Percentiles rank a stretch among this genome's conserved stretches.
phyloP scores from a whole-genome alignment of 2,797 vertebrate genomes.

The Coranthus polyacanthus region DNA sequence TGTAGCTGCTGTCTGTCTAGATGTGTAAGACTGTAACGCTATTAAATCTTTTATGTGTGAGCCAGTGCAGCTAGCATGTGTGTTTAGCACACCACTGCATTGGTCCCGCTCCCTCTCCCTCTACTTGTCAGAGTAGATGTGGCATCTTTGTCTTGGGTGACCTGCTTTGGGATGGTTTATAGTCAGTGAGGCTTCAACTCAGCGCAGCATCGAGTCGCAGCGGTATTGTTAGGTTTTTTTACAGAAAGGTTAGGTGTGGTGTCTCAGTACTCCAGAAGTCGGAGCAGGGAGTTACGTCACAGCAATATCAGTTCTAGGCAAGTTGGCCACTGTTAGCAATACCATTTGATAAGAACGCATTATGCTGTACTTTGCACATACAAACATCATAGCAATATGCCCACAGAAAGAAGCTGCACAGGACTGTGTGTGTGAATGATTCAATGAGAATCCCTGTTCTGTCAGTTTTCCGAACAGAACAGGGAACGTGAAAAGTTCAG shows the following conservation, averaged over 20 bases:
- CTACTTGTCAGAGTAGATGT: constrained; percentile 25
- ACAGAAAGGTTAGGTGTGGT: constrained; percentile 23
- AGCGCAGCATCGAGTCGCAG: constrained; percentile 2
- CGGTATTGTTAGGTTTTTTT: constrained; percentile 4
- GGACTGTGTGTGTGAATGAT: too few species aligned
- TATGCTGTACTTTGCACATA: too few species aligned
- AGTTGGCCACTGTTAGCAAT: too few species aligned
- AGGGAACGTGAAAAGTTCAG: too few species aligned
- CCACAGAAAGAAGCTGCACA: too few species aligned
- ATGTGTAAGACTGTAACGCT: constrained; percentile 2
- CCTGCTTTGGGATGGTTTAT: constrained; percentile 18
- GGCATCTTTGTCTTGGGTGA: constrained; percentile 23
- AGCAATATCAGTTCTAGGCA: too few species aligned
- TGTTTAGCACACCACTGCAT: constrained; percentile 10
- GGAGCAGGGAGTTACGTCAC: too few species aligned
- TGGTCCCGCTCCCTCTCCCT: neutral
- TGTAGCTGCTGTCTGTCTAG: neutral
- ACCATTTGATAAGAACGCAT: too few species aligned
- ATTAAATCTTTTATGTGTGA: constrained; percentile 17
- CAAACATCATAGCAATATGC: too few species aligned
- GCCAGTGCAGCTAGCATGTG: constrained; percentile 4
- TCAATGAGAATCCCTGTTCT: too few species aligned
- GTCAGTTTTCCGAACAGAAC: too few species aligned
- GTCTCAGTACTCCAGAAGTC: neutral
- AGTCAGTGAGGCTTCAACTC: constrained; percentile 33